Evolutionary conservation across 2,113 vertebrate species (phyloP), one percentile per base, ranked within the genome.

Genomic region (Hystrix brachyura): DNA sequence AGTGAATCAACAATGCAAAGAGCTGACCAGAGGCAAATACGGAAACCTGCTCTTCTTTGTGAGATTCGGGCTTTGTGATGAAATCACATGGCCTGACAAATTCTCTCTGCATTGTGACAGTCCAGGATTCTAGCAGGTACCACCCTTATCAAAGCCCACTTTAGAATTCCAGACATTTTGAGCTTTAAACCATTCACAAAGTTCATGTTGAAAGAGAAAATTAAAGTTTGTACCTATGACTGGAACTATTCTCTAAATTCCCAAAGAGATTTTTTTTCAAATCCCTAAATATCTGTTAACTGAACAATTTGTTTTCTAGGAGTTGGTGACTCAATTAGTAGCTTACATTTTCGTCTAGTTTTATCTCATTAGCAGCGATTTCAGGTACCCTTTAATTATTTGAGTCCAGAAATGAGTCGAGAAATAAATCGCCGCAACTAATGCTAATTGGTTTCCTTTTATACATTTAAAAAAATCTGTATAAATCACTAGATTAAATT

Each of bases 1-100:
- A 98, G 97, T 98, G 97, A 97, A 97, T 98, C 98, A 97, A 99
- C 98, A 99, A 98, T 98, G 97, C 98, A 99, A 98, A 99, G 97
- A 98, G 99, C 99, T 99, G 98, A 99, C 98, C 78, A 64, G 98
- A 98, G 97, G 97, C 96, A 97, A 98, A 98, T 95, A 95, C 92
- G 98, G 98, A 98, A 95, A 97, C 96, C 97, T 98, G 95, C 96
- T 96, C 98, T 97, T 98, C 97, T 97, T 94, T 98, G 98, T 97
- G 98, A 94, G 97, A 97, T 96, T 91, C 32, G 65, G 97, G 97
- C 98, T 98, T 98, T 98, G 98, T 98, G 96, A 97, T 89, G 88
- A 29, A 98, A 98, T 98, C 96, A 96, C 98, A 98, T 92, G 98
- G 97, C 94, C 98, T 95, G 98, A 98, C 34, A 95, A 97, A 98